These are phyloP conservation scores for Sarcophilus harrisii DNA, from an alignment of 2,797 vertebrate genomes.

Conservation along the genomic window DNA sequence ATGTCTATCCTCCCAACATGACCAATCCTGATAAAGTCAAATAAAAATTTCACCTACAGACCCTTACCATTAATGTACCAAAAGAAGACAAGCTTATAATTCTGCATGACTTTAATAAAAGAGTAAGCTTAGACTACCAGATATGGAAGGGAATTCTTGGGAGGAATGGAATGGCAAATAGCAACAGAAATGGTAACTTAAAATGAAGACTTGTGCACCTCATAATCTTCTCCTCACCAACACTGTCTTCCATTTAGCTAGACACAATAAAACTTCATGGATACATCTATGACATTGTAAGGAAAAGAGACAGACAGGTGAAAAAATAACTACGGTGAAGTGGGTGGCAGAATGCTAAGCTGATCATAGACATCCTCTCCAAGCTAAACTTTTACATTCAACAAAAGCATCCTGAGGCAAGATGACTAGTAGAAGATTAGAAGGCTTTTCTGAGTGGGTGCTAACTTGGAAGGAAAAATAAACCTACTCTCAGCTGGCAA, in stretches of 20 bases:
- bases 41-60: background rate
- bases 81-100: background rate
- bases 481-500: background rate
- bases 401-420: background rate
- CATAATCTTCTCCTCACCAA: background rate
- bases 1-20: background rate
- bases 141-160: background rate
- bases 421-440: background rate
- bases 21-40: background rate
- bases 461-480: background rate
- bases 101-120: background rate
- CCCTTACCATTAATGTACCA: background rate
- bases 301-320: background rate
- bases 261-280: background rate
- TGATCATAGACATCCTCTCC: background rate
- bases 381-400: background rate
- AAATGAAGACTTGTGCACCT: background rate
- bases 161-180: background rate
- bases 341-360: background rate
- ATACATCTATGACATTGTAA: background rate
- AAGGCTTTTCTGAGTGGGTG: background rate
- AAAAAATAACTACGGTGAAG: background rate
- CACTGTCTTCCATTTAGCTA: background rate
- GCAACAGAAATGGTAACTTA: background rate
- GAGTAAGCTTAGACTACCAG: background rate